Percentiles rank a stretch among this genome's conserved stretches.
phyloP scores from a whole-genome alignment of 2,797 vertebrate genomes.

The Masticophis lateralis region DNA sequence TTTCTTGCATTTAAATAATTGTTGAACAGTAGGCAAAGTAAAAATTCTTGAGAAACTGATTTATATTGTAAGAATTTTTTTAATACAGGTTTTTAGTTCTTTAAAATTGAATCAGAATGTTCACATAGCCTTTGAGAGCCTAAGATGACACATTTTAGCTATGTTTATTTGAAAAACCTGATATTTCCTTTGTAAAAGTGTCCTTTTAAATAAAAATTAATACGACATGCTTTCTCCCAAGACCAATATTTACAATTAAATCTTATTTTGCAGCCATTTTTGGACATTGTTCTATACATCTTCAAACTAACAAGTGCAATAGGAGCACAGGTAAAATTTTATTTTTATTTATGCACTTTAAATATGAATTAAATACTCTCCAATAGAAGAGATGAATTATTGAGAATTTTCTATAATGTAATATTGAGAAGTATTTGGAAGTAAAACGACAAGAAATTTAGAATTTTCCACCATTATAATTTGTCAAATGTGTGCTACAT shows the following conservation, averaged over 20 bases:
- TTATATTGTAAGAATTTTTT: neutral
- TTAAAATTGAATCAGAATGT: neutral
- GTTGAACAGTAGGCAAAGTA: neutral
- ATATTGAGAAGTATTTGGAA: neutral
- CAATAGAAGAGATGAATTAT: neutral
- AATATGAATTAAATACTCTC: neutral
- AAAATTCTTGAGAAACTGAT: neutral
- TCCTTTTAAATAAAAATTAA: neutral
- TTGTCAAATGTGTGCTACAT: neutral
- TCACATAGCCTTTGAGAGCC: neutral
- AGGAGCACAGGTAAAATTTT: constrained; percentile 86
- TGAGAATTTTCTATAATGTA: neutral
- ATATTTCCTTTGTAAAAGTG: neutral
- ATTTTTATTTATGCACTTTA: neutral
- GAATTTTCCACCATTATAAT: neutral
- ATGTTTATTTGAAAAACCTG: neutral
- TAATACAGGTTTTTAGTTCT: neutral
- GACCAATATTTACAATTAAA: constrained; percentile 33
- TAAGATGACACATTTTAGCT: neutral
- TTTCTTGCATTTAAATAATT: neutral
- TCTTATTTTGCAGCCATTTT: constrained; percentile 82
- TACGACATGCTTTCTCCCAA: neutral
- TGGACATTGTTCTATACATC: constrained; percentile 96
- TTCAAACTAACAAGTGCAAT: constrained; percentile 95
- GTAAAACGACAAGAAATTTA: neutral